Conservation (phyloP, 2,888 invertebrate genomes). For the Heteromyza rotundicornis region DNA sequence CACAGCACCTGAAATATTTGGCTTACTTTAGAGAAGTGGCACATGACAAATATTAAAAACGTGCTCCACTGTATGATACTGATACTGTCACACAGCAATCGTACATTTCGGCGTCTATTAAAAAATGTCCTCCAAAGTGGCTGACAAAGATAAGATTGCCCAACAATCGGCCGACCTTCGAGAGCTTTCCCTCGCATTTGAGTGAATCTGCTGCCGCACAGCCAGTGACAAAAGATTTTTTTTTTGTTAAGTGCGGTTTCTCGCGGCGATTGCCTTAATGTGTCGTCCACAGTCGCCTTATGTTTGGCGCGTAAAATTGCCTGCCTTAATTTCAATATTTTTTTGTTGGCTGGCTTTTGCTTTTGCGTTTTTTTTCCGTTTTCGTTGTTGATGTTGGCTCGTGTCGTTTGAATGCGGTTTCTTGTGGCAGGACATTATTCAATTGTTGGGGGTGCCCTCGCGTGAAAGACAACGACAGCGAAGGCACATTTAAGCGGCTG, state of each 20-base stretch:
- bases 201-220: neutral
- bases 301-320: conserved; percentile 16
- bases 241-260: conserved; percentile 11
- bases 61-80: too few species aligned
- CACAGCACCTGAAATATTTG: too few species aligned
- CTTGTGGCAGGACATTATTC: conserved; percentile 15
- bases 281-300: conserved; percentile 8
- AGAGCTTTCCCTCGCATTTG: neutral
- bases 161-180: neutral
- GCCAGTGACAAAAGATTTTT: conserved; percentile 15
- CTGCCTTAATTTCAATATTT: conserved; percentile 2
- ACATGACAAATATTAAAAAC: too few species aligned
- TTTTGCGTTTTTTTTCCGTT: too few species aligned
- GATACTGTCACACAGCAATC: neutral
- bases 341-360: conserved; percentile 5
- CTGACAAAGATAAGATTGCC: neutral
- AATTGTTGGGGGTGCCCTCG: conserved; percentile 18
- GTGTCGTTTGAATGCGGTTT: neutral
- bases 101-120: neutral
- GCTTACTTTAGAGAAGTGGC: too few species aligned
- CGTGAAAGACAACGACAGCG: neutral
- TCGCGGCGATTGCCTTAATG: conserved; percentile 1
- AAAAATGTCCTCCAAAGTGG: too few species aligned
- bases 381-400: too few species aligned
- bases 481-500: conserved; percentile 16